Conservation (phyloP, 2,113 vertebrate genomes). For the Sula dactylatra region DNA sequence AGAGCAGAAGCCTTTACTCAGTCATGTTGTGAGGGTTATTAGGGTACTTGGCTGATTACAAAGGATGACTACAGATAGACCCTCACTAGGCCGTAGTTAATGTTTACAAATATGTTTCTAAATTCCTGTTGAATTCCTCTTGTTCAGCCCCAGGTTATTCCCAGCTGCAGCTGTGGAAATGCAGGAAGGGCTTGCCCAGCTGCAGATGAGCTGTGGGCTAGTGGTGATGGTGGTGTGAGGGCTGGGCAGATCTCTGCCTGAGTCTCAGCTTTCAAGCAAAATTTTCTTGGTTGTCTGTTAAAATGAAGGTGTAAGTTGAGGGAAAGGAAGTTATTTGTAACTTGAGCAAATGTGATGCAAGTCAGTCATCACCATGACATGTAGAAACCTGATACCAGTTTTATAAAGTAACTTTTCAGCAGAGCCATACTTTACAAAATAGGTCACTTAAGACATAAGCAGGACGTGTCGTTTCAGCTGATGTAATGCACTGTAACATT, state of each 20-base stretch:
- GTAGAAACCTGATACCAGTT: not conserved
- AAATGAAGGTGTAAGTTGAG: not conserved
- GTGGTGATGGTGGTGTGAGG: not conserved
- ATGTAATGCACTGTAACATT: not conserved
- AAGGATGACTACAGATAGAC: not conserved
- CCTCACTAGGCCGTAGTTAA: not conserved
- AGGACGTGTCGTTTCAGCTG: not conserved
- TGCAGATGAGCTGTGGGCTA: not conserved
- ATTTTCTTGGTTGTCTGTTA: not conserved
- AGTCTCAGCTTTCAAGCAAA: not conserved
- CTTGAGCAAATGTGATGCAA: not conserved
- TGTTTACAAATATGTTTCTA: not conserved
- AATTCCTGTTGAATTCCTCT: not conserved
- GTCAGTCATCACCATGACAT: not conserved
- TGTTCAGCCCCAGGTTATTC: rapidly evolving
- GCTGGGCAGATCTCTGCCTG: not conserved
- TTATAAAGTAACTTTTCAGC: not conserved
- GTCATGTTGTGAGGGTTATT: not conserved
- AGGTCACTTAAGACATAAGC: not conserved
- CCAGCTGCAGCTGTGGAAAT: not conserved
- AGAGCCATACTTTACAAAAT: not conserved
- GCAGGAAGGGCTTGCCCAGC: not conserved
- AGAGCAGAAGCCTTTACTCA: not conserved
- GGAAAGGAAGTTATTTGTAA: not conserved
- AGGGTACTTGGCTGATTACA: not conserved